These are phyloP conservation scores for Noctuana brunneofusca DNA, from an alignment of 2,888 invertebrate genomes.

Conservation along the genomic window DNA sequence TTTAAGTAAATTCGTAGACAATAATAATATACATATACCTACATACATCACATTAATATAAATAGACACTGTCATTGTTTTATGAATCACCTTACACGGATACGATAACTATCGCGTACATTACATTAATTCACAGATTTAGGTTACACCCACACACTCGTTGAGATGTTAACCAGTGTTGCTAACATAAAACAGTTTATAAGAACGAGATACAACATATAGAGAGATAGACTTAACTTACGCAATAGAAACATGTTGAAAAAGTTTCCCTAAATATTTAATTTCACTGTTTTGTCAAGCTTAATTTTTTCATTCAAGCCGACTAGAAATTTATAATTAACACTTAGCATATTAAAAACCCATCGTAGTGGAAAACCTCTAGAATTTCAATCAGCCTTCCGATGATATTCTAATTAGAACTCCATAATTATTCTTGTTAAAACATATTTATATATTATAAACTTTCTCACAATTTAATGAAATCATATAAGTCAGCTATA, in stretches of 20 bases:
- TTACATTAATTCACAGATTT: constrained; percentile 44
- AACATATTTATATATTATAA: no score
- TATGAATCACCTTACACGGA: constrained; percentile 29
- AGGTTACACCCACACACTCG: constrained; percentile 56
- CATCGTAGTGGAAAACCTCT: no score
- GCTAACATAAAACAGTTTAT: constrained; percentile 58
- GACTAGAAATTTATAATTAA: not conserved
- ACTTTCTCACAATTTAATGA: no score
- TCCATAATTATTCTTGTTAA: no score
- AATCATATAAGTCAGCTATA: no score
- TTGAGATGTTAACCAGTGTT: constrained; percentile 52
- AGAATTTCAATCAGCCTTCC: no score
- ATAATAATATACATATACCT: no score
- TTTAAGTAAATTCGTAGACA: not conserved
- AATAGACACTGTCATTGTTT: constrained; percentile 12
- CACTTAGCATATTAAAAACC: no score
- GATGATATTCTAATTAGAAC: no score
- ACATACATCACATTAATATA: not conserved
- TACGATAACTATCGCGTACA: constrained; percentile 16
- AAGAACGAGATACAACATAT: constrained; percentile 41
- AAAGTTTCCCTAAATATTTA: constrained; percentile 14
- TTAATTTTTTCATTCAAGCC: not conserved
- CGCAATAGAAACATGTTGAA: constrained; percentile 26
- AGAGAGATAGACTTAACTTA: constrained; percentile 33
- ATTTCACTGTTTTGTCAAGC: not conserved